Evolutionary conservation across 2,113 vertebrate species (phyloP), one percentile per base, ranked within the genome.

Genomic region (Conger conger): DNA sequence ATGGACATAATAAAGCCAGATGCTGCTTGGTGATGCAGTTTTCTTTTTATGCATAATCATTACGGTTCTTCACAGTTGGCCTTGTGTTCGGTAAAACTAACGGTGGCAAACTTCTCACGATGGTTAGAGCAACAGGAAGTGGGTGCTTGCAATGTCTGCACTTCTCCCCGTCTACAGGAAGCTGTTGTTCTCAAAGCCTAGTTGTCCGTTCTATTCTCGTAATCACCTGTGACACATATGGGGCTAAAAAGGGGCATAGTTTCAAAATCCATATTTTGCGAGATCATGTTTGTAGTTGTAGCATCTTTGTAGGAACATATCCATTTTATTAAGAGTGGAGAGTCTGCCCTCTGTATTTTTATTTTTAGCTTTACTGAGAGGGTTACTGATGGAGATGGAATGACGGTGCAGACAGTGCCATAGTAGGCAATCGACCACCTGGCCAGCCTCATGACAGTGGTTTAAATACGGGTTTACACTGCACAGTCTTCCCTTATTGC

Each of bases 141-240:
- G 36, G 78, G 37, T 42, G 68, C 68, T 30, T 73, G 68, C 68
- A 73, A 30, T 13, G 15, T 73, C n/a, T 73, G n/a, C n/a, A 30
- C 8, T 73, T 33, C 17, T 20, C 33, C 78, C 40, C 36, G 6
- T 92, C 88, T 81, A 81, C 88, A 91, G 90, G 91, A 93, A 93
- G 86, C 79, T 1, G 79, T 57, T 35, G 54, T 85, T 83, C 83
- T 54, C 40, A 89, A 89, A 63, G 76, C 68, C 68, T 73, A 9
- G n/a, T 73, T 73, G 6, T 30, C 68, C 33, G n/a, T 33, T 73
- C 7, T 2, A 73, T 73, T 73, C n/a, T 73, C 11, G 6, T 33
- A 73, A 73, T 73, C 9, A 73, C 0, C n/a, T 73, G 68, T 33
- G n/a, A 50, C 57, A 23, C 77, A 83, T 86, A 80, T 79, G 27